These are phyloP conservation scores for Pyxicephalus adspersus DNA, from an alignment of 2,113 vertebrate species.

Conservation along the genomic window DNA sequence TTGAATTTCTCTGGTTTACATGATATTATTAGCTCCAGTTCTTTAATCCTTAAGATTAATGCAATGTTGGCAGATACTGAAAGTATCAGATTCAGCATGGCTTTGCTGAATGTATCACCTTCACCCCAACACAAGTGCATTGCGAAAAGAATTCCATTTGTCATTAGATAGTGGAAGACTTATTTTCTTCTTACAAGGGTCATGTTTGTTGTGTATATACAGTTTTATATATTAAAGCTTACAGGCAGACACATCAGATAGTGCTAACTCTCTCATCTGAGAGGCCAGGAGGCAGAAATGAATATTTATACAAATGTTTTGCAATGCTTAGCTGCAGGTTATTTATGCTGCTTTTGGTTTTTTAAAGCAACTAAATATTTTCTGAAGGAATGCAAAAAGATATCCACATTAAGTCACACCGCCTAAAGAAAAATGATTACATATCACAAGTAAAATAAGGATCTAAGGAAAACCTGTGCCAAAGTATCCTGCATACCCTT, in stretches of 20 bases:
- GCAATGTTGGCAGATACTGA: not conserved
- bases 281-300: not conserved
- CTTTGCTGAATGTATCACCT: not conserved
- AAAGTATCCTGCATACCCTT: no score
- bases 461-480: no score
- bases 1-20: no score
- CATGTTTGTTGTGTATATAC: not conserved
- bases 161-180: not conserved
- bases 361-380: not conserved
- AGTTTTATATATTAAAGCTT: not conserved
- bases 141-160: not conserved
- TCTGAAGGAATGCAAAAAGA: no score
- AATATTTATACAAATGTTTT: not conserved
- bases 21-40: no score
- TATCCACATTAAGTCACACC: no score
- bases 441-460: no score
- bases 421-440: no score
- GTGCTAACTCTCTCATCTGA: not conserved
- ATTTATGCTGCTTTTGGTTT: constrained; percentile 1
- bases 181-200: not conserved
- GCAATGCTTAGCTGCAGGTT: not conserved
- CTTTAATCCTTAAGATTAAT: not conserved
- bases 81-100: not conserved
- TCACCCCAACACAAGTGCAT: not conserved
- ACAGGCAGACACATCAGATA: constrained; percentile 10